Conservation (phyloP, 2,797 vertebrate species). For the Pseudomugil gertrudae region DNA sequence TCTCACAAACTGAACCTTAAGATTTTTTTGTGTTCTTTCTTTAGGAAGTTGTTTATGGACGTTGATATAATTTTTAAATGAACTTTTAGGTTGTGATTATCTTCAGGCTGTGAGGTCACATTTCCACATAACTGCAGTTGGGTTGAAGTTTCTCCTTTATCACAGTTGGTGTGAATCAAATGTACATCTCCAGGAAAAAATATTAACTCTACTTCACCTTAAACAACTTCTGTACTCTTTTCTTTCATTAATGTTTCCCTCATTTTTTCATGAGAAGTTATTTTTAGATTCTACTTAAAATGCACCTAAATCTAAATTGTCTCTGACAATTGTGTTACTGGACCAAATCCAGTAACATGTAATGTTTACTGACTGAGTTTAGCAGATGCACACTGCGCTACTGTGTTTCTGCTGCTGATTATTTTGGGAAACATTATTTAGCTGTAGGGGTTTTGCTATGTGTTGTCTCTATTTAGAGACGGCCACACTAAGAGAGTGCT, state of each 20-base stretch:
- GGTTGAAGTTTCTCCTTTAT: too few species aligned
- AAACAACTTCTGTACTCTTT: not conserved
- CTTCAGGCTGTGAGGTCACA: not conserved
- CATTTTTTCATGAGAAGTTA: not conserved
- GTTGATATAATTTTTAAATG: not conserved
- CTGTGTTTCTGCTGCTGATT: not conserved
- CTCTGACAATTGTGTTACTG: not conserved
- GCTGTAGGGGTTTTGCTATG: not conserved
- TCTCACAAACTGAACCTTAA: too few species aligned
- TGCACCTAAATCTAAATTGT: not conserved
- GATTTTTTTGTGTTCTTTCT: not conserved
- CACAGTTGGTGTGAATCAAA: too few species aligned
- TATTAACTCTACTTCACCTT: not conserved
- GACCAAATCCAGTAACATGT: not conserved
- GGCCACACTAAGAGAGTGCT: not conserved
- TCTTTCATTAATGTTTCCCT: not conserved
- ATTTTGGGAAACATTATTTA: not conserved
- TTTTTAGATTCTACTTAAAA: not conserved
- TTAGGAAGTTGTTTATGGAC: not conserved
- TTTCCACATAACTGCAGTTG: too few species aligned
- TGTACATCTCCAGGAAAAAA: not conserved
- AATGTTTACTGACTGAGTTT: not conserved
- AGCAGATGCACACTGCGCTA: not conserved
- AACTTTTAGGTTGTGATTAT: not conserved
- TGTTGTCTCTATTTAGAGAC: not conserved